A percentile compares a stretch with the other conserved stretches of the same genome.
These are phyloP conservation scores for Telmatochromis sp. DNA, from an alignment of 2,113 vertebrate species.

Conservation along the genomic window DNA sequence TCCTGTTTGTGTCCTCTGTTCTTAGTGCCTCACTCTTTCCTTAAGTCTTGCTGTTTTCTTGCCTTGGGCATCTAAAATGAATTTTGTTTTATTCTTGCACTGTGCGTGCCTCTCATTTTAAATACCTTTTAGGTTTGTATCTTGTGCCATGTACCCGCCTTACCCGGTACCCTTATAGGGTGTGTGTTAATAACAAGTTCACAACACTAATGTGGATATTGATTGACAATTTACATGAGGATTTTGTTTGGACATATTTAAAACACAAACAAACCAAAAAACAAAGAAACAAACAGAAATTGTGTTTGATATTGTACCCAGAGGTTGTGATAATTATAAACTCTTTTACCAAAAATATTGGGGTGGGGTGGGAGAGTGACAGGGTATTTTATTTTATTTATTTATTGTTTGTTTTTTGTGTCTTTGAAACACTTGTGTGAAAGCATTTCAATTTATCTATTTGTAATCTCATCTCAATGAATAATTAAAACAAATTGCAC, in stretches of 20 bases:
- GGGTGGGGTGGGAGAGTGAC: background rate
- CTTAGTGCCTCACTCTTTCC: background rate
- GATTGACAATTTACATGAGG: background rate
- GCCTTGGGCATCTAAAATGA: constrained; percentile 21
- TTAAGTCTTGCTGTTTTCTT: background rate
- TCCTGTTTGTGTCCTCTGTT: background rate
- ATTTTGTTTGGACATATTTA: background rate
- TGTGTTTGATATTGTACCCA: background rate
- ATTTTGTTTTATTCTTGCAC: constrained; percentile 15
- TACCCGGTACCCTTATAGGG: background rate
- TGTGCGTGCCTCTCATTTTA: background rate
- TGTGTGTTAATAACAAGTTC: background rate
- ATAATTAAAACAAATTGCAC: constrained; percentile 63
- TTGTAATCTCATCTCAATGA: constrained; percentile 62
- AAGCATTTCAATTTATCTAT: constrained; percentile 33
- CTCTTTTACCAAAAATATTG: background rate
- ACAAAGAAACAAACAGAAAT: background rate
- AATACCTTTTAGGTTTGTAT: background rate
- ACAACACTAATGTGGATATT: background rate
- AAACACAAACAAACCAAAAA: background rate
- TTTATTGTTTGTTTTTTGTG: background rate
- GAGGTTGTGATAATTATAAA: background rate
- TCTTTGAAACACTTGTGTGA: background rate
- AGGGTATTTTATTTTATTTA: background rate
- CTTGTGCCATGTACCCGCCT: background rate